Percentiles rank a stretch among this genome's conserved stretches.
These are phyloP conservation scores for Carpatolechia fugitivella DNA, from an alignment of 2,888 invertebrate genomes.

Conservation along the genomic window DNA sequence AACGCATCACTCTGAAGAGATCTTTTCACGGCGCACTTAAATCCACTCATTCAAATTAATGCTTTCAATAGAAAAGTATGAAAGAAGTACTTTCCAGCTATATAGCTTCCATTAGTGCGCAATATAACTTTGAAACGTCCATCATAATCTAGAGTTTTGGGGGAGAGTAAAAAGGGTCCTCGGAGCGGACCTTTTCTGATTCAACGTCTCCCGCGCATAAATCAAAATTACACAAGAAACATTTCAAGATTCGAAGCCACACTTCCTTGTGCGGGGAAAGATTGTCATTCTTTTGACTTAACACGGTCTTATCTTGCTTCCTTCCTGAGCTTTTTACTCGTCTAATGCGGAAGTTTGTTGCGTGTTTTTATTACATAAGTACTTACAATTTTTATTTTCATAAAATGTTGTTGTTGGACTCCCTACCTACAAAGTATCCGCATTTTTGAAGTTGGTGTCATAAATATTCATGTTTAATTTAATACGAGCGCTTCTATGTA, in stretches of 20 bases:
- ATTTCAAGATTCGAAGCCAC: constrained; percentile 47
- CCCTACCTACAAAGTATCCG: neutral
- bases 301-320: neutral
- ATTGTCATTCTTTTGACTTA: constrained; percentile 23
- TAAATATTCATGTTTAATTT: neutral
- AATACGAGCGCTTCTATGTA: neutral
- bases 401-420: neutral
- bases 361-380: neutral
- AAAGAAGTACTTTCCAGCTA: neutral
- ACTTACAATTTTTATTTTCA: neutral
- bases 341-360: neutral
- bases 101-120: constrained; percentile 31
- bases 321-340: neutral
- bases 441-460: neutral
- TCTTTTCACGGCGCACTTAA: neutral
- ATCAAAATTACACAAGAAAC: constrained; percentile 66
- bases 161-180: constrained; percentile 48
- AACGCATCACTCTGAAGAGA: no score
- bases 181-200: constrained; percentile 41
- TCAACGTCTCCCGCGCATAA: constrained; percentile 49
- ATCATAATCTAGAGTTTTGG: constrained; percentile 44
- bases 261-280: constrained; percentile 29
- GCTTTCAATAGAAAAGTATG: neutral
- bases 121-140: constrained; percentile 36
- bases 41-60: neutral